Evolutionary conservation across 2,113 vertebrate species (phyloP), one percentile per base, ranked within the genome.

Genomic region (Noturus placidus): DNA sequence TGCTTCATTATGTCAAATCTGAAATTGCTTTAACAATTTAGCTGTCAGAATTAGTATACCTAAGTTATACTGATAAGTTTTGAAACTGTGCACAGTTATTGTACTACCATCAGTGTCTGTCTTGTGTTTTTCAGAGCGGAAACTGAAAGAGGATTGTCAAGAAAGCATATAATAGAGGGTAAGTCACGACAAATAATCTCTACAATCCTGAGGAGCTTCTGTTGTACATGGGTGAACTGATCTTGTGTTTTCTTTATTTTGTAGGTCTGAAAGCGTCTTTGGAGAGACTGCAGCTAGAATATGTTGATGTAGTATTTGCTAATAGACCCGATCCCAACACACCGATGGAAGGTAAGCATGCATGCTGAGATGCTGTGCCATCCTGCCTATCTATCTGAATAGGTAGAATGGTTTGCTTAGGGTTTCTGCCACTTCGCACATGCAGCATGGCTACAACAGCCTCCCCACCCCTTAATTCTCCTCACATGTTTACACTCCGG

Each of bases 121-220:
- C 70, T 38, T 91, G 74, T 87, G 89, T 93, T 84, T 96, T 95
- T 88, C 94, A 99, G 97, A 93, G 97, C 97, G 0, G 97, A 99
- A 93, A 99, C 97, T 0, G 97, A 98, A 91, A 92, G 97, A 90
- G 97, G 97, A 27, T 93, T 98, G 79, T 99, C 97, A 20, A 93
- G 97, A 93, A 99, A 99, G 89, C 97, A 99, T 91, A 98, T 99
- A 9, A 97, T 98, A 52, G 97, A 99, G 96, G 97, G 97, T 99
- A 93, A 91, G 88, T 42, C 15, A 17, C 56, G 38, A 42, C 57
- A 13, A 10, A 86, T 50, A 27, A 56, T 61, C 5, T 19, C 30
- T 35, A 59, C 19, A 59, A 46, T 19, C 3, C 50, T 57, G 20
- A 17, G 11, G 5, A 33, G 13, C 8, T 67, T 80, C 13, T 38